Base-by-base conservation (phyloP, 1,140 invertebrate species). In the Drosophila athabasca region DNA sequence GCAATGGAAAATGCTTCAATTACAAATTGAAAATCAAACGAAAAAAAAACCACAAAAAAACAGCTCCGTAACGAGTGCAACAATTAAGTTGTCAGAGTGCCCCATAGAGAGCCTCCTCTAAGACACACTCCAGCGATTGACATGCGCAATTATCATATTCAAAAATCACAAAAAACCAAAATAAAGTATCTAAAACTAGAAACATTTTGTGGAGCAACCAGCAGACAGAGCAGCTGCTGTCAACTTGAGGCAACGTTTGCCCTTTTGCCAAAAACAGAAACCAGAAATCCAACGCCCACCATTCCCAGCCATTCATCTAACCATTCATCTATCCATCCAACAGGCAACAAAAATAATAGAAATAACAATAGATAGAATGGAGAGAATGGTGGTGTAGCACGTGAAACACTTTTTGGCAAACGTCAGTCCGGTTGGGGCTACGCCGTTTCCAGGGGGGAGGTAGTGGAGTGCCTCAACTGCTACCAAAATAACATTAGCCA, bases 141-240 rank as follows among this genome's bases (percentile, higher is more conserved):
- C 81, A 67, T 52, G 67, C 65, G 65, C 78, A 87, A 85, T 87
- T 87, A 85, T 76, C 64, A 66, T 81, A 81, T 77, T 79, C 39
- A 74, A 83, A 75, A 75, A 66, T 74, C 54, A 17, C 55, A 51
- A 50, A 41, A 48, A 50, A 72, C 35, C 1, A 45, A 19, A 35
- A 53, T 19, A 53, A 39, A 5, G 50, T 68, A 26, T 13, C n/a
- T 9, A 35, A 11, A 50, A 24, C 67, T 46, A 68, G 43, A 66
- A 68, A 66, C 48, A 54, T 44, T 17, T 58, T 22, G 17, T 35
- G 39, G 31, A 57, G 67, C 70, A 58, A 9, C 1, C 31, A 35
- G 31, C 31, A 24, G 0, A 31, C 31, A 24, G 0, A 8, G 29
- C 31, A 31, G 69, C 53, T 39, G 71, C 71, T 74, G 60, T 62